These are phyloP conservation scores for Dinomys branickii DNA, from an alignment of 2,113 vertebrate species.

Conservation along the genomic window DNA sequence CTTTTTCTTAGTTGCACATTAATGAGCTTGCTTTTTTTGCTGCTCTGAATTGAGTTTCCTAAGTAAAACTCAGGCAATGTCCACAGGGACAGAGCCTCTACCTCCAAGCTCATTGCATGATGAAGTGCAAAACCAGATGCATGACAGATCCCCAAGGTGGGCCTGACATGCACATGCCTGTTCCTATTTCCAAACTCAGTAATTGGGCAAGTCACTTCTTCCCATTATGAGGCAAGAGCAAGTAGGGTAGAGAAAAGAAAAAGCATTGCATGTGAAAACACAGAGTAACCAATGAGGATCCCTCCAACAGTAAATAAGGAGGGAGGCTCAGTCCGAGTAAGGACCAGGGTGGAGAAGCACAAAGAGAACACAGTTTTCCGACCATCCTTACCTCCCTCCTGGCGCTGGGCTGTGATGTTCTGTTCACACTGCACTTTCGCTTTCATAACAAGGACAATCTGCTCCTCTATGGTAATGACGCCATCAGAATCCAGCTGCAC, in stretches of 20 bases:
- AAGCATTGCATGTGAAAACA: not conserved
- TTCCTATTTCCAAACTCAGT: not conserved
- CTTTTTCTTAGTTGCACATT: not conserved
- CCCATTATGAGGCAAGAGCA: not conserved
- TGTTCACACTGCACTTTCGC: constrained; percentile 90
- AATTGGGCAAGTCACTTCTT: not conserved
- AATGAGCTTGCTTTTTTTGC: not conserved
- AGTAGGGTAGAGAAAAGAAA: not conserved
- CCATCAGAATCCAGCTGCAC: constrained; percentile 88
- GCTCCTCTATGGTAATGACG: constrained; percentile 91
- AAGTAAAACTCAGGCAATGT: not conserved
- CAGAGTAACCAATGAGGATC: not conserved
- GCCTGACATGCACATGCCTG: too few species aligned
- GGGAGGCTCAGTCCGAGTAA: not conserved
- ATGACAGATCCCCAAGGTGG: not conserved
- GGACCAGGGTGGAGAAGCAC: not conserved
- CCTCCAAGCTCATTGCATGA: not conserved
- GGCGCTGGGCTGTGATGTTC: constrained; percentile 88
- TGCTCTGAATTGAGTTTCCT: not conserved
- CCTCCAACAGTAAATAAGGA: not conserved
- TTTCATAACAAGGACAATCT: constrained; percentile 92
- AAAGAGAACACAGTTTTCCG: not conserved
- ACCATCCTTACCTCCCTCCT: constrained; percentile 80
- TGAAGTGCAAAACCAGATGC: not conserved
- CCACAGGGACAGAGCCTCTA: not conserved